Percentiles rank a stretch among this genome's conserved stretches.
These are phyloP conservation scores for Epicauta chinensis DNA, from an alignment of 1,140 invertebrate species.

Conservation along the genomic window DNA sequence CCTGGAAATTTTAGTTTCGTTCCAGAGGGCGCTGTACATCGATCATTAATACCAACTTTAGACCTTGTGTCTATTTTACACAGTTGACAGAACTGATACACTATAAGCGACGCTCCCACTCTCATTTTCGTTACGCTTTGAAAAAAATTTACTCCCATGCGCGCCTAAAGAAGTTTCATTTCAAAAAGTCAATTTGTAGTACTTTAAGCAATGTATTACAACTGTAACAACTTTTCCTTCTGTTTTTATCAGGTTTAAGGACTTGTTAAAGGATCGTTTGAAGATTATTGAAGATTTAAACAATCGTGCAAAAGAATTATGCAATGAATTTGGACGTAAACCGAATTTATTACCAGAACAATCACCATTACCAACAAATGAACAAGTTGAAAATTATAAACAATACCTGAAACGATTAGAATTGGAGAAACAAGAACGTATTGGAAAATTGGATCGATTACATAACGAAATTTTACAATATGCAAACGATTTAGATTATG, in stretches of 20 bases:
- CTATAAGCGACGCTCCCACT: no score
- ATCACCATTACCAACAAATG: constrained; percentile 46
- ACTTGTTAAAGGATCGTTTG: neutral
- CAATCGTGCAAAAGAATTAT: constrained; percentile 20
- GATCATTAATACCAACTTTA: no score
- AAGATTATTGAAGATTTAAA: constrained; percentile 17
- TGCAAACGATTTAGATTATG: constrained; percentile 49
- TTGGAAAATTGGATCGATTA: constrained; percentile 46
- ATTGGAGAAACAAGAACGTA: constrained; percentile 47
- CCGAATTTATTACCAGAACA: constrained; percentile 41
- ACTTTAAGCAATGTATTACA: no score
- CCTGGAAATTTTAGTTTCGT: no score
- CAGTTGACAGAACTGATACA: no score
- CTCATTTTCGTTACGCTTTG: no score
- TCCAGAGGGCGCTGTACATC: no score
- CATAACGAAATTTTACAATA: constrained; percentile 50
- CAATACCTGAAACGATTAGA: constrained; percentile 49
- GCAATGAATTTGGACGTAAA: constrained; percentile 44
- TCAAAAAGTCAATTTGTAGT: no score
- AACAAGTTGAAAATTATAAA: constrained; percentile 47
- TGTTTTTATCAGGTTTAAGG: constrained; percentile 1
- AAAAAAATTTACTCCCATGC: no score
- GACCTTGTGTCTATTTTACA: no score
- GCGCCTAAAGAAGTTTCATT: no score
- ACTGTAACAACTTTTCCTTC: no score